Conservation (phyloP, 2,797 vertebrate genomes). For the Acanthurus lineatus region DNA sequence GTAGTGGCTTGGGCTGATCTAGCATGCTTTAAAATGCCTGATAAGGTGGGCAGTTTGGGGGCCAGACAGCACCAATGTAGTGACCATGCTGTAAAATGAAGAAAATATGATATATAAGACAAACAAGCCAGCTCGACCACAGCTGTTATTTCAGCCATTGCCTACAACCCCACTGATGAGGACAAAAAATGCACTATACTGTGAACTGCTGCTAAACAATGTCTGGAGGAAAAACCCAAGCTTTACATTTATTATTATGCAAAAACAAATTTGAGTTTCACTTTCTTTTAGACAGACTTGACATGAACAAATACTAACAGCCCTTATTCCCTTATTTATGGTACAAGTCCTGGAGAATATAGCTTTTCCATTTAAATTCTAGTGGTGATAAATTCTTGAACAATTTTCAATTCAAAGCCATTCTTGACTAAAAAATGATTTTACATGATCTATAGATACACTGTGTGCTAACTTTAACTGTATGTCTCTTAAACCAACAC, state of each 20-base stretch:
- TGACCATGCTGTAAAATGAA: background rate
- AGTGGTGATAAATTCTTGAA: too few relatives aligned
- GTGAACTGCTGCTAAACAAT: background rate
- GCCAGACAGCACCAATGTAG: background rate
- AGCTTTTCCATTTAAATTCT: too few relatives aligned
- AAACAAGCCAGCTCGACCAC: background rate
- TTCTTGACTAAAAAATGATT: too few relatives aligned
- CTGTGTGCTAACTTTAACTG: too few relatives aligned
- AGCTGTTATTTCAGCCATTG: background rate
- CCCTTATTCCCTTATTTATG: too few relatives aligned
- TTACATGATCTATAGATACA: too few relatives aligned
- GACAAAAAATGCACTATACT: conserved; percentile 7
- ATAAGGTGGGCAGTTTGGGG: conserved; percentile 21
- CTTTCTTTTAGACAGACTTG: conserved; percentile 2
- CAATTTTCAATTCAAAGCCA: too few relatives aligned
- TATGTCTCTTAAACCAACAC: too few relatives aligned
- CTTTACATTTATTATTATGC: background rate
- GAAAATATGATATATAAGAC: background rate
- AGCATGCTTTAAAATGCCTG: conserved; percentile 36
- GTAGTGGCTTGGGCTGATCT: conserved; percentile 15
- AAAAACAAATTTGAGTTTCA: background rate
- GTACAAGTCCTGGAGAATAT: too few relatives aligned
- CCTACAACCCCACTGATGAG: too few relatives aligned
- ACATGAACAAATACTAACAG: too few relatives aligned
- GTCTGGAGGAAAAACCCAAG: background rate